Evolutionary conservation across 30 jellyfish, hydroid and myxozoan species (phyloP).

Genomic region (Chrysaora quinquecirrha): DNA sequence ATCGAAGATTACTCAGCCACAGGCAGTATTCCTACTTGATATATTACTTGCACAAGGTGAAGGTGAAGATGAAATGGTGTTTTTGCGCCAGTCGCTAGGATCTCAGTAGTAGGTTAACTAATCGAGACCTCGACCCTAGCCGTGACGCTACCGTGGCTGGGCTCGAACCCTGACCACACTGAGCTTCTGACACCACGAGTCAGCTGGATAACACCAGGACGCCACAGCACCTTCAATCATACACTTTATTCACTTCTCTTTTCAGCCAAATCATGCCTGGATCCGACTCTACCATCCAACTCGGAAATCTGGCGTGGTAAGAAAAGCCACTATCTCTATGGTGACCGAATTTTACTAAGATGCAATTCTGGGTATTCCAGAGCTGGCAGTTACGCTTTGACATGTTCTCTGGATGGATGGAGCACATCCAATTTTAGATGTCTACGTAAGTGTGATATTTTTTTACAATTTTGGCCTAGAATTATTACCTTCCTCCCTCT

Average conservation of each 20-base stretch:
- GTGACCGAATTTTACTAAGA: background rate
- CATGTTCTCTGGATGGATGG: background rate
- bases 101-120: no score
- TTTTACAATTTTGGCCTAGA: no score
- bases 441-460: background rate
- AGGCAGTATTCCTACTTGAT: background rate
- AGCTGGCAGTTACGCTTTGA: background rate
- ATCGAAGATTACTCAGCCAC: no score
- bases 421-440: background rate
- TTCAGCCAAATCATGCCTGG: background rate
- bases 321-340: background rate
- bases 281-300: background rate
- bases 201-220: no score
- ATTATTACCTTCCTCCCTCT: no score
- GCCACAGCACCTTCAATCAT: no score
- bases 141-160: no score
- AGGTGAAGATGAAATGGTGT: background rate
- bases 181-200: no score
- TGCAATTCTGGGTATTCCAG: background rate
- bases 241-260: background rate
- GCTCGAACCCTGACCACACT: no score
- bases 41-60: background rate
- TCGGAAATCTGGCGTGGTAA: constrained; percentile 5
- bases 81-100: no score
- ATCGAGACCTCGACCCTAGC: no score